Evolutionary conservation across 2,113 vertebrate genomes (phyloP).

Genomic region (Notiomystis cincta): DNA sequence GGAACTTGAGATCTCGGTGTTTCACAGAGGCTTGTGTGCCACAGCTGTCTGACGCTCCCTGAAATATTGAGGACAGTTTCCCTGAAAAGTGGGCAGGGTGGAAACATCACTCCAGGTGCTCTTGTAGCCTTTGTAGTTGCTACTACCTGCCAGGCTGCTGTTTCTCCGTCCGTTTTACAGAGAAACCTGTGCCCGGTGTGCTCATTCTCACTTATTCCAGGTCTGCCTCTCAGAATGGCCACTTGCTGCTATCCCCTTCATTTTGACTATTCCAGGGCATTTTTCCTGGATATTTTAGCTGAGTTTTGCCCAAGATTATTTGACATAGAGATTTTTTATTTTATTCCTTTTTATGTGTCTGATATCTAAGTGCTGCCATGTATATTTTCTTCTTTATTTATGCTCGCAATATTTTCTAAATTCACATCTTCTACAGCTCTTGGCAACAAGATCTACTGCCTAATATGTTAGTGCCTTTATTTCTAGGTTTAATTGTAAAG

Average conservation of each 20-base stretch:
- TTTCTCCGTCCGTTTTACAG: background rate
- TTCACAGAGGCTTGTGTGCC: background rate
- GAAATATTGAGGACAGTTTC: background rate
- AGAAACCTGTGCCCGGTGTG: background rate
- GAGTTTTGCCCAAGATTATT: background rate
- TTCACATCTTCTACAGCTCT: background rate
- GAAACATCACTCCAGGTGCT: background rate
- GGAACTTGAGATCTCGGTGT: background rate
- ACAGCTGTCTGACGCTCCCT: background rate
- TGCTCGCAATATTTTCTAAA: background rate
- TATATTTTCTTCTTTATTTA: background rate
- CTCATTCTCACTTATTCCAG: background rate
- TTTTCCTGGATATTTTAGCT: background rate
- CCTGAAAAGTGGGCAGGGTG: background rate
- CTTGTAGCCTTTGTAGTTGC: background rate
- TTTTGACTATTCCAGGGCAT: background rate
- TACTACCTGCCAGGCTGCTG: background rate
- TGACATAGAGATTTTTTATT: background rate
- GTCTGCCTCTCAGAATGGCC: background rate
- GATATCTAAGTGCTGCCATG: background rate
- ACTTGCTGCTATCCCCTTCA: background rate
- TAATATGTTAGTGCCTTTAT: background rate
- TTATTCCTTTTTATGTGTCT: background rate
- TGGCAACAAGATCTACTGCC: background rate
- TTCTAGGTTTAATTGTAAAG: background rate